Conservation (phyloP, 2,113 vertebrate genomes). For the Bettongia penicillata region DNA sequence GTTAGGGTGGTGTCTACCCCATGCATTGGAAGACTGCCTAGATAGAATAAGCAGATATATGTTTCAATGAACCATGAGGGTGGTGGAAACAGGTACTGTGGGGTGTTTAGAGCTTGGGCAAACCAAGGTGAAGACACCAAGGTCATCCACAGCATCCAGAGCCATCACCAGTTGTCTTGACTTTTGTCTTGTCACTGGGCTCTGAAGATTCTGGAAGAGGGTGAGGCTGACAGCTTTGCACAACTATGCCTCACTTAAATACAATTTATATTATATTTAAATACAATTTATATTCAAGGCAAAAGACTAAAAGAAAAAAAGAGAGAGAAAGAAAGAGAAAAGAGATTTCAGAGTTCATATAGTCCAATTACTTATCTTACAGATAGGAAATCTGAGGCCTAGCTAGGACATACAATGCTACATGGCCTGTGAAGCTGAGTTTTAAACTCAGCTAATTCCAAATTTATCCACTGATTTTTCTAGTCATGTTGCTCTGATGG, state of each 20-base stretch:
- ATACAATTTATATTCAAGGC: background rate
- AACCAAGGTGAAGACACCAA: no score
- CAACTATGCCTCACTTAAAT: background rate
- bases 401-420: background rate
- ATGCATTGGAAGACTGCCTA: background rate
- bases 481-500: background rate
- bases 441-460: background rate
- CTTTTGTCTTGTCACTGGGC: background rate
- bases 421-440: background rate
- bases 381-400: background rate
- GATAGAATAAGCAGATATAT: background rate
- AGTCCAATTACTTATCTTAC: background rate
- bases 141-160: background rate
- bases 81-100: background rate
- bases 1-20: background rate
- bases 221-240: no score
- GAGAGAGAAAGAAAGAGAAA: no score
- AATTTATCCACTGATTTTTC: background rate
- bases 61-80: background rate
- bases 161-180: background rate
- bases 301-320: background rate
- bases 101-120: background rate
- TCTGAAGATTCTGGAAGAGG: background rate
- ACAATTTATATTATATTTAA: background rate
- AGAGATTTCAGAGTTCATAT: background rate